Conservation (phyloP, 2,888 invertebrate species). For the Polyploca ridens region DNA sequence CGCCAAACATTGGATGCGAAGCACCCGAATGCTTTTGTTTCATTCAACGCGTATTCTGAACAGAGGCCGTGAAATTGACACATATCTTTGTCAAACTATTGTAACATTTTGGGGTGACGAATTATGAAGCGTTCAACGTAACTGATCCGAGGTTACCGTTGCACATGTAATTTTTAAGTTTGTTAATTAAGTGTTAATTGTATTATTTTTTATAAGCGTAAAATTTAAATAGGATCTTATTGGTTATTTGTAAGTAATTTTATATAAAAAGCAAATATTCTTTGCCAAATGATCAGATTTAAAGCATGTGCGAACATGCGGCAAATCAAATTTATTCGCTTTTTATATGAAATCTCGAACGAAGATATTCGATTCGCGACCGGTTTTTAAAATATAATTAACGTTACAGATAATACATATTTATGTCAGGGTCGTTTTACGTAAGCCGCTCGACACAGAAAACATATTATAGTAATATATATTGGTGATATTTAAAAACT, state of each 20-base stretch:
- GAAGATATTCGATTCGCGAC: constrained; percentile 1
- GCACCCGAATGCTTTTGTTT: constrained; percentile 71
- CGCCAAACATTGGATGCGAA: constrained; percentile 62
- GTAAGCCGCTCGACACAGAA: constrained; percentile 1
- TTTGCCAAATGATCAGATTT: background rate
- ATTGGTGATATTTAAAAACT: background rate
- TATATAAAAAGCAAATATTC: background rate
- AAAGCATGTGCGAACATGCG: background rate
- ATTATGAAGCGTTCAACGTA: constrained; percentile 55
- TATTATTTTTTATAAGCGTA: background rate
- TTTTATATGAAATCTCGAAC: background rate
- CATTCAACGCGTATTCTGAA: constrained; percentile 39
- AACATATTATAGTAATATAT: background rate
- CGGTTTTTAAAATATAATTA: constrained; percentile 5
- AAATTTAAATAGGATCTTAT: too few species aligned
- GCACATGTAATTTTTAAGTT: constrained; percentile 26
- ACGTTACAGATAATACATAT: background rate
- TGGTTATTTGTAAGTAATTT: too few species aligned
- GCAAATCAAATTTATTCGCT: background rate
- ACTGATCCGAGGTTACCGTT: constrained; percentile 67
- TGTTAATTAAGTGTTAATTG: background rate
- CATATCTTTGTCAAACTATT: constrained; percentile 57
- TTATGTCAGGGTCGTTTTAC: constrained; percentile 13
- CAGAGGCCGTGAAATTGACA: constrained; percentile 70
- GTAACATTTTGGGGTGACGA: constrained; percentile 55